Evolutionary conservation across 2,797 vertebrate genomes (phyloP), one percentile per base, ranked within the genome.

Genomic region (Catostomus latipinnis): DNA sequence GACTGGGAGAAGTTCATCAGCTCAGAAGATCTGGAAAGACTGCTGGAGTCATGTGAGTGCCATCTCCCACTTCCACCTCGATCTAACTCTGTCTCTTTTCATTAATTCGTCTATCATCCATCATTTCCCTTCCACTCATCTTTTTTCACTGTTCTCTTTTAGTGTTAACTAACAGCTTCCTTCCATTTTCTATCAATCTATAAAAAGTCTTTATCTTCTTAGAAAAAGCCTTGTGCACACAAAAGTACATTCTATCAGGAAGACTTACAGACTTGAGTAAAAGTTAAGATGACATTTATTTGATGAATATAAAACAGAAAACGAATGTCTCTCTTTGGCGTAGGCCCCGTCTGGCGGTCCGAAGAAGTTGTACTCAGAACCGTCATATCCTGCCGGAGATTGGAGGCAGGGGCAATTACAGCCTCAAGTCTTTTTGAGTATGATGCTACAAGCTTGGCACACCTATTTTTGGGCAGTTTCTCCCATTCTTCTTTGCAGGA

Each of bases 1-100:
- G 94, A 96, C 43, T 99, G 98, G 98, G 95, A 98, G 65, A 98
- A 97, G 83, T 99, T 99, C 87, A 92, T 99, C 88, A 92, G 93
- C 78, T 98, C 97, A 0, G 96, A 94, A 84, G 95, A 96, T 45
- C 89, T 99, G 87, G 95, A 97, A 89, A 87, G 80, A 66, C 91
- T 96, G 84, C 91, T 99, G 80, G 95, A 97, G 93, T 94, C 96
- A 81, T 92, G 98, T 97, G 90, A 96, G 97, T 93, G 10, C 2
- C 1, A 14, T 56, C n/a, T 65, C 43, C 45, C 22, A 10, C 8
- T 43, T 75, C 5, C 52, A 0, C 68, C 61, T 77, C 8, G 10
- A 11, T 70, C 56, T 5, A 11, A 6, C 63, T 65, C 60, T 18
- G 52, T 63, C 16, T 8, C n/a, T 58, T 14, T 16, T 58, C 54